Evolutionary conservation across 35 echinoderm and acorn worm genomes (phyloP), one percentile per base, ranked within the genome.

Genomic region (Ptychodera flava): DNA sequence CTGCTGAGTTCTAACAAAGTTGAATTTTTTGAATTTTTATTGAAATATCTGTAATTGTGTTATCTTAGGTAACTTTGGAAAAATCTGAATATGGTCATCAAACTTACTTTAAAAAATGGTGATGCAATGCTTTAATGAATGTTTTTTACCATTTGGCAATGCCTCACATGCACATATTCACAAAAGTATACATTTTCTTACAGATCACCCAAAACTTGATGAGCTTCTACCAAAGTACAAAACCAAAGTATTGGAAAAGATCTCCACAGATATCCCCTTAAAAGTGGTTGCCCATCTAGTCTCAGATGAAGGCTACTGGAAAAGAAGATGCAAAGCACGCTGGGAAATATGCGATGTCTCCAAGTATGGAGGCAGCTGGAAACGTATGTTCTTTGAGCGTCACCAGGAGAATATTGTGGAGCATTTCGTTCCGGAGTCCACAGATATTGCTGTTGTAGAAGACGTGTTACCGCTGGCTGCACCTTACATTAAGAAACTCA

Each of bases 351-450:
- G 96, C 37, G 96, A 92, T 38, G 96, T 99, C 30, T 92, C 96
- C 34, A 94, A 99, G 82, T 99, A 90, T 64, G 92, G 82, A 34
- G 35, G 88, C 78, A 94, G 90, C 38, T 94, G 96, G 95, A 99
- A 99, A 80, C 85, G 92, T 33, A 99, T 99, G 96, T 99, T 94
- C 88, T 99, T 99, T 93, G 96, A 99, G 78, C 81, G 93, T 30
- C 96, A 99, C 77, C 45, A 92, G 16, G 93, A 99, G 80, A 88
- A 92, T 85, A 94, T 94, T 33, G 88, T 99, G 36, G 96, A 99
- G 53, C 96, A 99, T 88, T 99, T 91, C 84, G 96, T 99, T 28
- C 96, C 96, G 15, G 96, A 99, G 79, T 92, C 85, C 10, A 94
- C 96, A 30, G 96, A 97, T 38, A 78, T 80, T 1, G 79, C 90